A percentile compares a stretch with the other conserved stretches of the same genome.
Evolutionary conservation across 53 echinoderm and acorn worm species (phyloP).

Genomic region (Holothuria scabra): DNA sequence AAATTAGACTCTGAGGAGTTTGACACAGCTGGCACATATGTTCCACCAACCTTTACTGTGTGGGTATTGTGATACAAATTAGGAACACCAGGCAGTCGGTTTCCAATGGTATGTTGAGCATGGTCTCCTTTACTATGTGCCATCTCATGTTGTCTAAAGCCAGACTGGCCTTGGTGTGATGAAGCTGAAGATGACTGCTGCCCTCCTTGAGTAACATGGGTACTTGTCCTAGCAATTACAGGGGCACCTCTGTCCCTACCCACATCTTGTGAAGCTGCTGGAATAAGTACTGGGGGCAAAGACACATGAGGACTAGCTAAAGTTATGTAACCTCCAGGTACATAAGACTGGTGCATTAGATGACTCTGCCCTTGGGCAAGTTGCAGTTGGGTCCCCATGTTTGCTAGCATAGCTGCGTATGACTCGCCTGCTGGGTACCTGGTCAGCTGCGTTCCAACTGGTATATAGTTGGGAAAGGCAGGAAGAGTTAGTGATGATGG

Average conservation of each 20-base stretch:
- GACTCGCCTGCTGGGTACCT: conserved; percentile 81
- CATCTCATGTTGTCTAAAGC: conserved; percentile 20
- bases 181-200: background rate
- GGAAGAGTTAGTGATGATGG: conserved; percentile 19
- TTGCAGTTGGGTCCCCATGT: conserved; percentile 93
- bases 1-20: background rate
- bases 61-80: conserved; percentile 3
- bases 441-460: conserved; percentile 5
- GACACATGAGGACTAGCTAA: conserved; percentile 47
- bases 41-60: conserved; percentile 12
- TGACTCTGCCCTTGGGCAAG: conserved; percentile 72
- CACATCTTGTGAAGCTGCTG: conserved; percentile 36
- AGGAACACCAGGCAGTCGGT: background rate
- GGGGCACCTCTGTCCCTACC: conserved; percentile 3
- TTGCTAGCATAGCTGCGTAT: conserved; percentile 95
- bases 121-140: conserved; percentile 23
- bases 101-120: background rate
- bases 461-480: conserved; percentile 28
- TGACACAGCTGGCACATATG: conserved; percentile 1
- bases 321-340: conserved; percentile 65
- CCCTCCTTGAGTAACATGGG: background rate
- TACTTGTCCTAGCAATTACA: background rate
- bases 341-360: conserved; percentile 56
- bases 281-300: conserved; percentile 48
- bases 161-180: background rate